A percentile compares a stretch with the other conserved stretches of the same genome.
Evolutionary conservation across 64 coral and sea anemone genomes (phyloP).

Genomic region (Stichodactyla mertensii): DNA sequence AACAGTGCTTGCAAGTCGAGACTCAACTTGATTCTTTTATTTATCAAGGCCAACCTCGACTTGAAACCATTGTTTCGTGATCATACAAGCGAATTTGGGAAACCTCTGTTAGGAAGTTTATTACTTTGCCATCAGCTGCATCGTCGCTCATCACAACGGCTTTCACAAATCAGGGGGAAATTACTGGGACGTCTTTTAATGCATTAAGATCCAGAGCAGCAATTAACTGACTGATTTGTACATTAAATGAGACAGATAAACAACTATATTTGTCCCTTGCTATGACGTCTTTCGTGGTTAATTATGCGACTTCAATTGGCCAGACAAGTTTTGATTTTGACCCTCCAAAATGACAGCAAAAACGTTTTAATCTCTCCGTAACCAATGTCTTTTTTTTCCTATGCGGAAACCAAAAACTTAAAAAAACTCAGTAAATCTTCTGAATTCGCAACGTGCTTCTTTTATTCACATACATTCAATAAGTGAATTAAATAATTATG

Average conservation of each 20-base stretch:
- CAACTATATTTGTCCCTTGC: background rate
- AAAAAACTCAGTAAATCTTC: background rate
- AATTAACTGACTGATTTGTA: background rate
- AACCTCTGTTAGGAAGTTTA: too few species aligned
- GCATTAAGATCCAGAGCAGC: background rate
- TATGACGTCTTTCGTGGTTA: background rate
- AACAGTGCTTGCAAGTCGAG: too few species aligned
- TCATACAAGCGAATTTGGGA: too few species aligned
- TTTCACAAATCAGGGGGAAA: background rate
- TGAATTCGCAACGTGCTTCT: background rate
- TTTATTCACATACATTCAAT: background rate
- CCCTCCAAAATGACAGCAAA: background rate
- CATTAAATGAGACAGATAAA: background rate
- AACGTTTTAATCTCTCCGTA: background rate
- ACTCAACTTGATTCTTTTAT: too few species aligned
- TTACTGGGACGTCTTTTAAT: background rate
- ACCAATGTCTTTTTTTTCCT: background rate
- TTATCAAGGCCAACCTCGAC: too few species aligned
- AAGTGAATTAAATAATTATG: background rate
- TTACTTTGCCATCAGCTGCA: too few species aligned
- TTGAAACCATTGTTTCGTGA: too few species aligned
- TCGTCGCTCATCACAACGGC: too few species aligned
- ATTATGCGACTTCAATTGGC: background rate
- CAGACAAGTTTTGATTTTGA: background rate
- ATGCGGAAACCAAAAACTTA: background rate